phyloP scores from a whole-genome alignment of 2,797 vertebrate species.

The Sibirionetta formosa region DNA sequence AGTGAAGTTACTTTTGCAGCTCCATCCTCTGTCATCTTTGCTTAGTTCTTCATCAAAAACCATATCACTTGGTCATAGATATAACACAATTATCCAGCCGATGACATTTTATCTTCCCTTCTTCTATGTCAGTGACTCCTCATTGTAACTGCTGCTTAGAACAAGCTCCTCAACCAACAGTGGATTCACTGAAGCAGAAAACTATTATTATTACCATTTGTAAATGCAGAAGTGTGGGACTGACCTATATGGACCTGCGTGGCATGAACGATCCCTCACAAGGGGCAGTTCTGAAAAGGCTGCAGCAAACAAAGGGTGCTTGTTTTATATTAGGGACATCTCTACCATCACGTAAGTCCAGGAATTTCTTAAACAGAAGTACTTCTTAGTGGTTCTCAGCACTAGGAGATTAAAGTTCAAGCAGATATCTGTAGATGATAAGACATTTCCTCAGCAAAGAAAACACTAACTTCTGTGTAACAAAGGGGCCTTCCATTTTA shows the following conservation, averaged over 20 bases:
- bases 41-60: neutral
- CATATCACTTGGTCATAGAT: neutral
- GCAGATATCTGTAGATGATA: neutral
- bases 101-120: neutral
- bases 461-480: neutral
- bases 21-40: neutral
- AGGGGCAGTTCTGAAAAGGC: neutral
- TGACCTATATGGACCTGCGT: neutral
- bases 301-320: neutral
- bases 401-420: neutral
- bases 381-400: neutral
- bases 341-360: accelerated
- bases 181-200: neutral
- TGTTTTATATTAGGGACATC: neutral
- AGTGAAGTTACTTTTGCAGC: neutral
- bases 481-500: conserved; percentile 19
- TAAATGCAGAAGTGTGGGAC: neutral
- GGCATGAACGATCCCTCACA: neutral
- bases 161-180: neutral
- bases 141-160: neutral
- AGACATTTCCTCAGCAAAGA: neutral
- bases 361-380: neutral
- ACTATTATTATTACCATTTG: neutral
- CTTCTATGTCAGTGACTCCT: neutral
- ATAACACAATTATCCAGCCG: neutral